Evolutionary conservation across 2,888 invertebrate species (phyloP), one percentile per base, ranked within the genome.

Genomic region (Leucophora obtusa): DNA sequence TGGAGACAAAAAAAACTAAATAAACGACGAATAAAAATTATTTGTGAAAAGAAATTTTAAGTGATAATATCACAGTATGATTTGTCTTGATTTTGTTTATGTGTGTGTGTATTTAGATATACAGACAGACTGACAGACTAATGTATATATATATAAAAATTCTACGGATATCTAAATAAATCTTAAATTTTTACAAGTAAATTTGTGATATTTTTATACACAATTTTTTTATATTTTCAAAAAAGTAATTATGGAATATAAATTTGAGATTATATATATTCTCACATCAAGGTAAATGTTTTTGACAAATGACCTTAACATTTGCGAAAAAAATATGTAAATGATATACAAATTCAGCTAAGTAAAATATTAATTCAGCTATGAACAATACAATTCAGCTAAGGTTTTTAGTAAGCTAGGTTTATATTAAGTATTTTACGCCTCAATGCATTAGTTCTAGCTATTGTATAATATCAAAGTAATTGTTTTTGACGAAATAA

Each of bases 1-100:
- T 66, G 53, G 35, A 70, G 6, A 56, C 4, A 33, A 28, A 51
- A 73, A 38, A 17, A 17, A 11, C n/a, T 10, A 50, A 24, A 47
- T 50, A 50, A 66, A 66, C 28, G 21, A 59, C 50, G 50, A 59
- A 68, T 59, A 51, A 79, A 73, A 79, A 79, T 79, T 66, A 71
- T 79, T 75, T 79, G 70, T 79, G 79, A 79, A 79, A 75, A 79
- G 79, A 79, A 74, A 79, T 70, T 75, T 79, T 43, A 79, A 79
- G 79, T 79, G 74, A 79, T 75, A 74, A 79, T 66, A 79, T 79
- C 79, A 75, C 70, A 79, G 63, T 71, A 56, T 74, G 70, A 71
- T 33, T 54, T 54, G 50, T 18, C 11, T 33, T 24, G 5, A 58
- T 28, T 28, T 28, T 4, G 28, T 74, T 47, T 65, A 56, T 15